Base-by-base conservation (phyloP, 2,888 invertebrate species). In the Leptinotarsa tumamoca region DNA sequence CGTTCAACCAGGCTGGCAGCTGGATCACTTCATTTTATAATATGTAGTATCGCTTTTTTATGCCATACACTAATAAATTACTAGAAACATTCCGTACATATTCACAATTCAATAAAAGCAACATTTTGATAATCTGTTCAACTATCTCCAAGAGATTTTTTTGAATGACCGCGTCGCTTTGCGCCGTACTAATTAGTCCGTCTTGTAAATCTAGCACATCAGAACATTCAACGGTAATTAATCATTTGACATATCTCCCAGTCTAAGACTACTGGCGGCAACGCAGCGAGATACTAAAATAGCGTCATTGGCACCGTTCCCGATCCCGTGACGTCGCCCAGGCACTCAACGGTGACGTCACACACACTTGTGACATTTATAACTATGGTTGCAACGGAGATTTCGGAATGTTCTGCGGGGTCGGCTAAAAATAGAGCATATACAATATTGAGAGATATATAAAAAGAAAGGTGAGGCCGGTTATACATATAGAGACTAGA, bases 251-350 rank as follows among this genome's bases (percentile, higher is more conserved):
- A 63, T n/a, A 63, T 68, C 27, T 43, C 58, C 23, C 63, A 50
- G 50, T 4, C 5, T 17, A 7, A 3, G 4, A 43, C 33, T n/a
- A 15, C 4, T 56, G 21, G 17, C 58, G 51, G 54, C 56, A 68
- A 49, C 58, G 50, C 15, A 15, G 67, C 56, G 18, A 51, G 52
- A 67, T 51, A 68, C 74, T 51, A 72, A 77, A 77, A 75, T 73
- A 75, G 75, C 75, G 69, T 75, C 75, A 73, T 69, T 73, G 73
- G 73, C 73, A 78, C 67, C 51, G 68, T 73, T 56, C 74, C 70
- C 71, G 58, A 61, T 73, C 76, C 71, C 61, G 78, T 79, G 78
- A 79, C 79, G 79, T 79, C 66, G 66, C 52, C 71, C 73, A 51
- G 49, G 72, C 63, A 54, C 52, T 76, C 68, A 63, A 61, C 21